Base-by-base conservation (phyloP, 2,797 vertebrate species). In the Pseudomugil gertrudae region DNA sequence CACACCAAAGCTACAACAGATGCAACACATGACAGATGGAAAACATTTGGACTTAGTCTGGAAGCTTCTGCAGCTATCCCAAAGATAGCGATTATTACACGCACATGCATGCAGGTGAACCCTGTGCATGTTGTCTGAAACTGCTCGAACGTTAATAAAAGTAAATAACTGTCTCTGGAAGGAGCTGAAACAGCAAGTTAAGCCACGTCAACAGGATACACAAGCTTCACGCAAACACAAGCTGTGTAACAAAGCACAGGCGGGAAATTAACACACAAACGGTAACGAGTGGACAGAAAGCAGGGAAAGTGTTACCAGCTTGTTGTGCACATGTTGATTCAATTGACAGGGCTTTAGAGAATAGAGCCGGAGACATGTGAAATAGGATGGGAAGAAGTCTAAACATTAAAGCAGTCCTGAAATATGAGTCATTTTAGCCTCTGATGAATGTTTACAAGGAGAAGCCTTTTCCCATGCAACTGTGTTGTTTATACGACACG, bases 371-470 rank as follows among this genome's bases (percentile, higher is more conserved):
- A 76, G 79, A 69, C 35, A 13, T 9, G 21, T 19, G 35, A 17
- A 27, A 59, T 51, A 0, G 2, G 50, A 55, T 36, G 15, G 59
- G 56, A 60, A 19, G 5, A 57, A 11, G 40, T 14, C 5, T 64
- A 74, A 88, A 83, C 72, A 68, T 40, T 3, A 43, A 59, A 69
- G 69, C 43, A 17, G 47, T 9, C 40, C 57, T 1, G 43, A 66
- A 67, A 55, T 61, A 36, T 64, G 75, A 78, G 17, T 64, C 33
- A 51, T 56, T 63, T 76, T 52, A 13, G 40, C 75, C 74, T 71
- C 26, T 23, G 27, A 60, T 60, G 40, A 29, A 55, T 53, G 53
- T 60, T 68, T 69, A 72, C 52, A 63, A 57, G 45, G 5, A 23
- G 1, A 52, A 59, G 43, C 24, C 17, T 64, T 78, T 78, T 76